Conservation (phyloP, 2,113 vertebrate genomes). For the Thryonomys swinderianus region DNA sequence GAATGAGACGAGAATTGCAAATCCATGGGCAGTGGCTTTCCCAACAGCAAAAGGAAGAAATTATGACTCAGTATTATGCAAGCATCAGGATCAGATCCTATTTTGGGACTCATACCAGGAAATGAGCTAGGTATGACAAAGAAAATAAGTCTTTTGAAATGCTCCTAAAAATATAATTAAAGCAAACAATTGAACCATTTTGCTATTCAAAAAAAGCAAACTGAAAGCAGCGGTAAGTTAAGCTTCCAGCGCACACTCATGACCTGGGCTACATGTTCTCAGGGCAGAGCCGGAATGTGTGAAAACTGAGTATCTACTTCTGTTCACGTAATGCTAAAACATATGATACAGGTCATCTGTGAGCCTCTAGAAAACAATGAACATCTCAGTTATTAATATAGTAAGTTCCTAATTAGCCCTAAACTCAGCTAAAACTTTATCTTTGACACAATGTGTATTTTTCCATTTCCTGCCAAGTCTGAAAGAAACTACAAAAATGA, state of each 20-base stretch:
- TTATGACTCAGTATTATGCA: conserved; percentile 61
- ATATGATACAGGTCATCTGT: background rate
- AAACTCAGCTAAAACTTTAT: background rate
- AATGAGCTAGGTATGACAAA: conserved; percentile 78
- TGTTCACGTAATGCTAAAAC: background rate
- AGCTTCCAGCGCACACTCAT: too few relatives aligned
- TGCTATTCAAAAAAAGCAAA: conserved; percentile 51
- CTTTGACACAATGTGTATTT: background rate
- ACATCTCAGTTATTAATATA: background rate
- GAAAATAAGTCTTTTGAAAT: conserved; percentile 74
- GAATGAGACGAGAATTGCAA: background rate
- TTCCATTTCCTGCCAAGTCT: background rate
- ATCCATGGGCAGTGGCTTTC: background rate
- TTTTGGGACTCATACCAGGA: conserved; percentile 72
- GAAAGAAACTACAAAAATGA: background rate
- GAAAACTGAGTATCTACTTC: background rate
- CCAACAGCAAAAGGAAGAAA: conserved; percentile 24
- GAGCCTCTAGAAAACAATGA: conserved; percentile 19
- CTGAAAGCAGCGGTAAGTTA: background rate
- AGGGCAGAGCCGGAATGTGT: background rate
- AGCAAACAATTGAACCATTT: conserved; percentile 41
- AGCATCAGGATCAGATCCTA: conserved; percentile 64
- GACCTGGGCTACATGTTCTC: background rate
- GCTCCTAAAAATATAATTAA: conserved; percentile 73
- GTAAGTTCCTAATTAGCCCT: background rate